These are phyloP conservation scores for Hyalella azteca DNA, from an alignment of 2,888 invertebrate species.

Conservation along the genomic window DNA sequence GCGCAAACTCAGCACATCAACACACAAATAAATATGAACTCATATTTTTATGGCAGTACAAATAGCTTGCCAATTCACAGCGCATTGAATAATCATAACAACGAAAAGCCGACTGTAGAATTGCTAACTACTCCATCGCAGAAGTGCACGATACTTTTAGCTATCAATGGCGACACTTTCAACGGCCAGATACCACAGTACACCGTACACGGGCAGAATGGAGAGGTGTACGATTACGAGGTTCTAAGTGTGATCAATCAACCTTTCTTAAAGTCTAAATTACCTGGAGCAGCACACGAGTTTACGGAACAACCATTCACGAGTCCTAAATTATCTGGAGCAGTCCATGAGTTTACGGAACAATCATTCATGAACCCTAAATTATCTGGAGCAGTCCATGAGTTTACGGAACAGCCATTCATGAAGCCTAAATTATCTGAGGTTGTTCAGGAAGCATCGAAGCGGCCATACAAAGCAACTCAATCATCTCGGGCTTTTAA, in stretches of 20 bases:
- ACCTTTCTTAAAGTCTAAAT: too few relatives aligned
- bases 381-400: too few relatives aligned
- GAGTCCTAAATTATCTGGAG: too few relatives aligned
- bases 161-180: constrained; percentile 44
- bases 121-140: constrained; percentile 4
- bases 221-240: constrained; percentile 25
- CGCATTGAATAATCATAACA: neutral
- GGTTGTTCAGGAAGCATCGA: too few relatives aligned
- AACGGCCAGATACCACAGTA: constrained; percentile 47
- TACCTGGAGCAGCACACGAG: too few relatives aligned
- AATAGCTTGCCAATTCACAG: neutral
- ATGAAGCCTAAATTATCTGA: too few relatives aligned
- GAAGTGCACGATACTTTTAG: constrained; percentile 49
- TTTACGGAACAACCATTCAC: too few relatives aligned
- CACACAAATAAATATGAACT: constrained; percentile 35
- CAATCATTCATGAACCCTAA: too few relatives aligned
- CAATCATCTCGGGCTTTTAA: too few relatives aligned
- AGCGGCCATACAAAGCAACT: too few relatives aligned
- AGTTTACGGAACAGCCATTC: too few relatives aligned
- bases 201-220: constrained; percentile 24
- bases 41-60: constrained; percentile 12
- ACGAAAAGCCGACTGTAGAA: neutral
- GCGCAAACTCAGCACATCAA: constrained; percentile 16
- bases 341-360: too few relatives aligned
- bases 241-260: constrained; percentile 11